Evolutionary conservation across 2,797 vertebrate genomes (phyloP), one percentile per base, ranked within the genome.

Genomic region (Thamnophis elegans): DNA sequence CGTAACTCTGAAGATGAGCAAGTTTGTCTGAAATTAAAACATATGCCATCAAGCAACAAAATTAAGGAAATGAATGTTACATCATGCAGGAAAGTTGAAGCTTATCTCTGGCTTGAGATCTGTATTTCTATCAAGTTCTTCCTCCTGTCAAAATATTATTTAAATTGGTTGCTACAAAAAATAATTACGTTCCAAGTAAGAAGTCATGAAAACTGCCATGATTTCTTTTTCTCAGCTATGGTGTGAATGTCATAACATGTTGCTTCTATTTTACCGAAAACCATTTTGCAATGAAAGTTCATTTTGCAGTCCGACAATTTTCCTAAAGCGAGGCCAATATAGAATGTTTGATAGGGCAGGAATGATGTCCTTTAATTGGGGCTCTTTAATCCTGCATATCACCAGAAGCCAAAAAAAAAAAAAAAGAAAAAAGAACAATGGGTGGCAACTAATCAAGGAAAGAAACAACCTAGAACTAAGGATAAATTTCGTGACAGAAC

Each of bases 41-140:
- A 87, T 36, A 65, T 22, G 53, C n/a, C 65, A 60, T 62, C 78
- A 88, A 78, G 26, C 85, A 87, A 16, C 11, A 16, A 28, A 47
- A 32, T 59, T 88, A n/a, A 95, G 93, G 16, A 94, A 93, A 92
- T 68, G 58, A 62, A 93, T 87, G 68, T 86, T 92, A 88, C 91
- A 87, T 88, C 55, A 90, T 18, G 32, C 91, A 96, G 96, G 93
- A 96, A 96, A 95, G 89, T 18, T 82, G 68, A 90, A 87, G 60
- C 92, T 96, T 96, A 95, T 94, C 93, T 94, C 92, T 91, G 68
- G 59, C 91, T 94, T 95, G 92, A 96, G 95, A 96, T 90, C 82
- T 93, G 95, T 62, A 1, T 87, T 96, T 95, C 92, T 94, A 89
- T 86, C 87, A 90, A 93, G 95, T 95, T 93, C 93, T 42, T 94